Conservation (phyloP, 2,113 vertebrate genomes). For the Centrocercus urophasianus region DNA sequence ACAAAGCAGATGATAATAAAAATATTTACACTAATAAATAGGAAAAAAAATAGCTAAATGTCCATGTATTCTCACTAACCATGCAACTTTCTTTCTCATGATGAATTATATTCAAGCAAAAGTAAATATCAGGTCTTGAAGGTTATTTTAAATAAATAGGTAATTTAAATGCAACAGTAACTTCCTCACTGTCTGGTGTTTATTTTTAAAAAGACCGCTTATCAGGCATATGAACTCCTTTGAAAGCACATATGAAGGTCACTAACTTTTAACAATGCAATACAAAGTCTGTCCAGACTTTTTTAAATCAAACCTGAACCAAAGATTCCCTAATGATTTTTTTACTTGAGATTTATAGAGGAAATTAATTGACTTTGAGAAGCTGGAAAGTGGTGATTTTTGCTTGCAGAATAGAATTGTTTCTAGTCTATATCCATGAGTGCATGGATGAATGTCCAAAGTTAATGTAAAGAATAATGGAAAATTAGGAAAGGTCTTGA, state of each 20-base stretch:
- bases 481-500: neutral
- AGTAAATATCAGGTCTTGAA: conserved; percentile 65
- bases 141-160: conserved; percentile 76
- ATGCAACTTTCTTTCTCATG: conserved; percentile 45
- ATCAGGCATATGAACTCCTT: conserved; percentile 28
- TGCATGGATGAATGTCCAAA: neutral
- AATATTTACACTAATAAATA: conserved; percentile 60
- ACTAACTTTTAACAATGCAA: neutral
- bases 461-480: neutral
- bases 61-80: conserved; percentile 39
- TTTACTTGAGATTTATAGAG: neutral
- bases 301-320: neutral
- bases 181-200: conserved; percentile 41
- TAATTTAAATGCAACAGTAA: conserved; percentile 76
- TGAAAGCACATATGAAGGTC: conserved; percentile 46
- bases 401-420: neutral
- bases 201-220: conserved; percentile 53
- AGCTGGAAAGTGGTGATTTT: neutral
- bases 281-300: neutral
- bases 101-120: conserved; percentile 68
- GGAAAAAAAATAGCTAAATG: conserved; percentile 48
- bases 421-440: neutral
- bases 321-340: neutral
- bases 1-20: conserved; percentile 49
- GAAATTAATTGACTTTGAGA: neutral